Percentiles rank a stretch among this genome's conserved stretches.
phyloP scores from a whole-genome alignment of 2,888 invertebrate species.

The Oligia strigilis region DNA sequence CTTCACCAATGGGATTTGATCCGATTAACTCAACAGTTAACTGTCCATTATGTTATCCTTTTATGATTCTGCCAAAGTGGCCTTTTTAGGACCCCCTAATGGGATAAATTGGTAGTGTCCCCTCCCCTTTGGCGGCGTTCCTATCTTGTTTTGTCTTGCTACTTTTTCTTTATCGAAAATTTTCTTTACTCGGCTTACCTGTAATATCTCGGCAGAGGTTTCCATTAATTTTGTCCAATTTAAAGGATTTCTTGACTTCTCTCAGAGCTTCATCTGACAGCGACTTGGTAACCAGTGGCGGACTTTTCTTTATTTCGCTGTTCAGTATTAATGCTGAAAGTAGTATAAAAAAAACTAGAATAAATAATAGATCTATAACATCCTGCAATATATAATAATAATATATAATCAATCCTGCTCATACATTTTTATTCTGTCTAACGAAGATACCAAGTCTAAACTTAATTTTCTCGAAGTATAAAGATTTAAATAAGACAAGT shows the following conservation, averaged over 20 bases:
- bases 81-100: too few relatives aligned
- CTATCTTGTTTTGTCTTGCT: not conserved
- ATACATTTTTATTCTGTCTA: not conserved
- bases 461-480: not conserved
- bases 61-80: too few relatives aligned
- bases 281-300: slow-evolving; percentile 80
- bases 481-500: not conserved
- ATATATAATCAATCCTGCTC: not conserved
- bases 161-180: not conserved
- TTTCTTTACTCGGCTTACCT: slow-evolving; percentile 66
- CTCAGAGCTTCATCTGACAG: slow-evolving; percentile 82
- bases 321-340: slow-evolving; percentile 78
- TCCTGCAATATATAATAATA: not conserved
- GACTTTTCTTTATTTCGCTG: slow-evolving; percentile 72
- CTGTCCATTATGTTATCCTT: too few relatives aligned
- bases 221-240: slow-evolving; percentile 80
- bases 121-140: not conserved
- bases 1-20: too few relatives aligned
- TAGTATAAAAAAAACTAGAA: not conserved
- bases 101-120: not conserved
- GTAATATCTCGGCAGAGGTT: slow-evolving; percentile 72
- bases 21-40: too few relatives aligned
- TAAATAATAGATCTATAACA: not conserved
- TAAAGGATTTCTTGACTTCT: slow-evolving; percentile 78
- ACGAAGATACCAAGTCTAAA: not conserved